A percentile compares a stretch with the other conserved stretches of the same genome.
These are phyloP conservation scores for Helicoverpa zea DNA, from an alignment of 1,140 invertebrate genomes.

Conservation along the genomic window DNA sequence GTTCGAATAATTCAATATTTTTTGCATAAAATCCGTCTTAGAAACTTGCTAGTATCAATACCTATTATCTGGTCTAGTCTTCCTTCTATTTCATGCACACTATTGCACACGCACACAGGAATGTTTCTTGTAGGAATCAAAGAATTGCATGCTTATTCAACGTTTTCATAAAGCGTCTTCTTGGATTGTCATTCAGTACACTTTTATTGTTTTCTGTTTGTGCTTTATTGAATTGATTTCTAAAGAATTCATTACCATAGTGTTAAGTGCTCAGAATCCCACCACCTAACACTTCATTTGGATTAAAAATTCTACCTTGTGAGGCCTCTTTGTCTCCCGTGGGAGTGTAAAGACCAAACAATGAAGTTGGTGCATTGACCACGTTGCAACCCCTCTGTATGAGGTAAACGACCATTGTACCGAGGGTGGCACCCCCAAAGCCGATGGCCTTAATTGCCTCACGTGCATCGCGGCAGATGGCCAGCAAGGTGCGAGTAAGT, in stretches of 20 bases:
- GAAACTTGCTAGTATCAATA: too few species aligned
- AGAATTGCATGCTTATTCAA: neutral
- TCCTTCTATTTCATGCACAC: too few species aligned
- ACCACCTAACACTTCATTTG: neutral
- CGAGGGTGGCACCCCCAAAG: constrained; percentile 80
- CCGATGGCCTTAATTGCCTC: constrained; percentile 78
- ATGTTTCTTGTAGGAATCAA: neutral
- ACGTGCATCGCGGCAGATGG: constrained; percentile 82
- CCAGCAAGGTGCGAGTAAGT: constrained; percentile 82
- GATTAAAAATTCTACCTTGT: constrained; percentile 12
- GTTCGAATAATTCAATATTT: neutral
- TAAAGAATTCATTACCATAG: too few species aligned
- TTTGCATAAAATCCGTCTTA: too few species aligned
- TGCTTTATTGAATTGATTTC: too few species aligned
- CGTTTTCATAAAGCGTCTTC: too few species aligned
- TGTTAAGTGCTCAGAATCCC: neutral
- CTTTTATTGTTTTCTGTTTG: too few species aligned
- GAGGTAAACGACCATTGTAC: constrained; percentile 79
- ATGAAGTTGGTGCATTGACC: constrained; percentile 71
- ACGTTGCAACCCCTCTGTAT: constrained; percentile 67
- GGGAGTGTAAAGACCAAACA: constrained; percentile 46
- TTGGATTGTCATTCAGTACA: too few species aligned
- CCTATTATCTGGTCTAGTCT: too few species aligned
- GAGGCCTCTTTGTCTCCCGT: constrained; percentile 42
- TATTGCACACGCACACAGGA: neutral